phyloP scores from a whole-genome alignment of 2,113 vertebrate genomes.

The Gadus macrocephalus region DNA sequence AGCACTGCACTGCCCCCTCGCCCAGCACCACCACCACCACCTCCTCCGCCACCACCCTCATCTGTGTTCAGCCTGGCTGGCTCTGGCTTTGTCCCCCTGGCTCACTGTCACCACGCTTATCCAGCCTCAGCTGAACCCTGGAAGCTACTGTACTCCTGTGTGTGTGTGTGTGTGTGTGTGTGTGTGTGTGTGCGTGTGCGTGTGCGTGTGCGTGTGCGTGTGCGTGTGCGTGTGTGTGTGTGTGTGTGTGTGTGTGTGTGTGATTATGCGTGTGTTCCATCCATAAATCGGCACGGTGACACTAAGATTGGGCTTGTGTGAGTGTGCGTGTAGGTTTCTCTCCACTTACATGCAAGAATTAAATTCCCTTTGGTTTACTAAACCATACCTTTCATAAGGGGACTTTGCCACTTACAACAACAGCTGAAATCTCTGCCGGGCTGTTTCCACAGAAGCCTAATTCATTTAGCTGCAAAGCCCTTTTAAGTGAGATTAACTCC shows the following conservation, averaged over 20 bases:
- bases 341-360: too few species aligned
- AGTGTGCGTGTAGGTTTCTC: too few species aligned
- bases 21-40: too few species aligned
- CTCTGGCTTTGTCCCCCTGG: constrained; percentile 51
- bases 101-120: constrained; percentile 52
- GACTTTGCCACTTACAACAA: too few species aligned
- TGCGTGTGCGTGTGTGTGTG: constrained; percentile 7
- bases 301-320: too few species aligned
- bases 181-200: constrained; percentile 24
- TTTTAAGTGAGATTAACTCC: constrained; percentile 40
- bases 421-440: constrained; percentile 9
- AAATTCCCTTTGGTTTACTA: too few species aligned
- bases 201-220: constrained; percentile 4
- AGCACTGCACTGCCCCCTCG: too few species aligned
- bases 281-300: too few species aligned
- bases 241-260: constrained; percentile 7
- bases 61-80: constrained; percentile 49
- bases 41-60: too few species aligned
- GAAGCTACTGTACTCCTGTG: constrained; percentile 23
- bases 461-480: constrained; percentile 23
- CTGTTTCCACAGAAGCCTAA: constrained; percentile 29
- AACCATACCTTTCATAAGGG: too few species aligned
- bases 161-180: too few species aligned
- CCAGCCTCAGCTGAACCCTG: constrained; percentile 10
- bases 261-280: constrained; percentile 10